Evolutionary conservation across 23 tunicate species (phyloP).

Genomic region (Aplidium turbinatum): DNA sequence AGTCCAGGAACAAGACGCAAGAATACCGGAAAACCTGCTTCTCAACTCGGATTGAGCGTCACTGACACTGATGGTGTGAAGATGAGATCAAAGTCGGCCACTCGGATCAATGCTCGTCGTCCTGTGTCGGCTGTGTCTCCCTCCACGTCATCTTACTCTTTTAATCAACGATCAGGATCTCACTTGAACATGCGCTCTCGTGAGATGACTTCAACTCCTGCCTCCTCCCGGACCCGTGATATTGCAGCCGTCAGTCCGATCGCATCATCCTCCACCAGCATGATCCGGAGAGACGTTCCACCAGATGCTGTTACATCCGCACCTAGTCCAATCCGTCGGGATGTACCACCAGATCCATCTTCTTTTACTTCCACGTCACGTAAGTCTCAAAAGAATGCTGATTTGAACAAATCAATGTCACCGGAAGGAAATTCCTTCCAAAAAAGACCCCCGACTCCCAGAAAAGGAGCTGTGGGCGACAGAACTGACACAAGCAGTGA

Average conservation of each 20-base stretch:
- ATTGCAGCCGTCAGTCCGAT: conserved; percentile 45
- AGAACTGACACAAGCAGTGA: conserved; percentile 67
- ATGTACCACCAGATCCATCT: conserved; percentile 74
- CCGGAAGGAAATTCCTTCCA: conserved; percentile 7
- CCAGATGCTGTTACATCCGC: conserved; percentile 43
- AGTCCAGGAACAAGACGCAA: conserved; percentile 33
- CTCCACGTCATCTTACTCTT: background rate
- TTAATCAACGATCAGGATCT: background rate
- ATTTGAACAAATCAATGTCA: no score
- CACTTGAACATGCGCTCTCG: conserved; percentile 15
- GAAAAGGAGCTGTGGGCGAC: conserved; percentile 29
- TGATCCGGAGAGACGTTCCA: conserved; percentile 69
- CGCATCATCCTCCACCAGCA: conserved; percentile 16
- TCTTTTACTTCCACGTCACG: no score
- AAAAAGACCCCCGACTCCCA: conserved; percentile 53
- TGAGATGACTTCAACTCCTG: conserved; percentile 80
- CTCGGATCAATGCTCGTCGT: conserved; percentile 38
- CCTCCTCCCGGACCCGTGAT: conserved; percentile 36
- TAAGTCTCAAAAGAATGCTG: background rate
- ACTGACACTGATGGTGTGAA: background rate
- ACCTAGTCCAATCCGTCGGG: conserved; percentile 77
- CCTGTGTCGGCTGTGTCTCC: conserved; percentile 34
- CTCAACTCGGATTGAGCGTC: conserved; percentile 1
- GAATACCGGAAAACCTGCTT: background rate
- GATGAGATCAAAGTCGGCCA: conserved; percentile 29